Evolutionary conservation across 1,140 invertebrate species (phyloP).

Genomic region (Lethocerus indicus): DNA sequence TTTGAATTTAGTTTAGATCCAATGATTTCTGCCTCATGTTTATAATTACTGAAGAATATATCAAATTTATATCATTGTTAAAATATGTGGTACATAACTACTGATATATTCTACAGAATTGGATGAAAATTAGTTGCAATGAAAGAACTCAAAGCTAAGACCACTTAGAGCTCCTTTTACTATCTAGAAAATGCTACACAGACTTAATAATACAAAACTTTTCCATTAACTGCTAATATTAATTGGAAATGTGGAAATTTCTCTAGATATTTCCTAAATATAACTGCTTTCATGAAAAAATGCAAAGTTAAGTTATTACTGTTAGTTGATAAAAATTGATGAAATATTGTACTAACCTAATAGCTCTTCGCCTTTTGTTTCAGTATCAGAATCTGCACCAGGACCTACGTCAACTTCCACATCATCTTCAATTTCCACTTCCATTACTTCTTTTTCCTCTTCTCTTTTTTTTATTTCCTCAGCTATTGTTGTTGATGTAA

Average conservation of each 20-base stretch:
- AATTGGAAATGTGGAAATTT: no score
- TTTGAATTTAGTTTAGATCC: not conserved
- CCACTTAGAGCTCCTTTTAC: no score
- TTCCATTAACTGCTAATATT: no score
- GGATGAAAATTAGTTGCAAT: no score
- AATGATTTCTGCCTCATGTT: not conserved
- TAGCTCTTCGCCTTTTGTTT: constrained; percentile 1
- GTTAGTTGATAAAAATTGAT: not conserved
- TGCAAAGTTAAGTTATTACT: not conserved
- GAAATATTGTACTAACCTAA: not conserved
- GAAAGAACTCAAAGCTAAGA: no score
- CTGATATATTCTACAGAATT: no score
- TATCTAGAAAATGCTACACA: no score
- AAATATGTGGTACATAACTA: no score
- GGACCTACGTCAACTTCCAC: not conserved
- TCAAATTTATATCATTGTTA: no score
- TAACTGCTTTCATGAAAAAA: not conserved
- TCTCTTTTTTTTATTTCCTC: not conserved
- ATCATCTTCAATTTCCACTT: constrained; percentile 6
- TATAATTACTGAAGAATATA: no score
- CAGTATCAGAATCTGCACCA: no score
- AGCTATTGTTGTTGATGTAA: not conserved
- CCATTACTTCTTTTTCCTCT: not conserved
- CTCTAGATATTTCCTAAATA: not conserved
- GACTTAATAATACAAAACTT: no score